These are phyloP conservation scores for Laticauda laticaudata DNA, from an alignment of 2,113 vertebrate genomes.

Conservation along the genomic window DNA sequence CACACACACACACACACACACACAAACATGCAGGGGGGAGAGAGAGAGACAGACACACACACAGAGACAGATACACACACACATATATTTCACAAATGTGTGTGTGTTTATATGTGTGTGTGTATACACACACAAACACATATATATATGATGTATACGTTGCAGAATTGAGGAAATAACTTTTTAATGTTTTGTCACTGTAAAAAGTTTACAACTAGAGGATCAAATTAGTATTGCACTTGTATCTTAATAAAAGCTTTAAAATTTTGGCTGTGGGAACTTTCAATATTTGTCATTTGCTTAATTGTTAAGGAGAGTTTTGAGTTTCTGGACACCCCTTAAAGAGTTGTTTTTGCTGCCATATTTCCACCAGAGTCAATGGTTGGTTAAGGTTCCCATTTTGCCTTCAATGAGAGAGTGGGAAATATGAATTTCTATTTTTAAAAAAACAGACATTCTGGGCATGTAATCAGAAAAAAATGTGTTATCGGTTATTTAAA, in stretches of 20 bases:
- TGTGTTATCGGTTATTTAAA: neutral
- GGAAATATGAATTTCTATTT: conserved; percentile 17
- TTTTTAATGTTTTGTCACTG: conserved; percentile 16
- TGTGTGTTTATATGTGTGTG: conserved; percentile 30
- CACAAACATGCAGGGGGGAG: no score
- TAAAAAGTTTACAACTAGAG: conserved; percentile 25
- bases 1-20: neutral
- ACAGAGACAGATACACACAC: no score
- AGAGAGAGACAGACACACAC: no score
- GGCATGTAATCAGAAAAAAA: conserved; percentile 1
- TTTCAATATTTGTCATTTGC: neutral
- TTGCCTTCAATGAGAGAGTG: conserved; percentile 1
- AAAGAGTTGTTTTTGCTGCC: conserved; percentile 18
- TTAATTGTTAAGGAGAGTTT: conserved; percentile 10
- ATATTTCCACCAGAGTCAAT: conserved; percentile 38
- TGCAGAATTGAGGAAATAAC: conserved; percentile 44
- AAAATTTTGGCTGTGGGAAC: conserved; percentile 14
- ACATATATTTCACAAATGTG: neutral
- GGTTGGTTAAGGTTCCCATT: conserved; percentile 54
- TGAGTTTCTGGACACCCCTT: fast-evolving
- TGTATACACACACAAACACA: conserved; percentile 45
- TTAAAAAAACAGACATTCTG: neutral
- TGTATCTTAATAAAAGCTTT: neutral
- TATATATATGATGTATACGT: conserved; percentile 72
- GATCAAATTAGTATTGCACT: conserved; percentile 11